These are phyloP conservation scores for Loriculus beryllinus DNA, from an alignment of 2,797 vertebrate species.

Conservation along the genomic window DNA sequence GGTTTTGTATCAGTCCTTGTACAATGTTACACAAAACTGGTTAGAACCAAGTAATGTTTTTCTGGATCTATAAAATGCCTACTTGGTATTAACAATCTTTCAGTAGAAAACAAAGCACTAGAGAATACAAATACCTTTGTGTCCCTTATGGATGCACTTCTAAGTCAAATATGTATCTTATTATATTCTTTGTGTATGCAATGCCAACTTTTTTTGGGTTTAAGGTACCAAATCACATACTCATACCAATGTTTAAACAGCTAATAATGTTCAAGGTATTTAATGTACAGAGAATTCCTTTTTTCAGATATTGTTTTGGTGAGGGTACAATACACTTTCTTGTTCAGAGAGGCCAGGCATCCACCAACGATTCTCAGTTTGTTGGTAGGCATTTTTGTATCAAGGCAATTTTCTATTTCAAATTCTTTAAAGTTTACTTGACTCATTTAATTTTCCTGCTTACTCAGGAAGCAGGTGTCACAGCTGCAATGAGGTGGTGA, in stretches of 20 bases:
- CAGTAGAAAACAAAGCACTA: neutral
- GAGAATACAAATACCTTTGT: neutral
- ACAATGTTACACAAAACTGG: neutral
- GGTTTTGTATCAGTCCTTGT: neutral
- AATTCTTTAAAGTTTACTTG: neutral
- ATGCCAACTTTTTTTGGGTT: neutral
- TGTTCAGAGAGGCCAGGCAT: neutral
- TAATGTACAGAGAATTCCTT: neutral
- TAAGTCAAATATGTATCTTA: neutral
- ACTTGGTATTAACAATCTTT: neutral
- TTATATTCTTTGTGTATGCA: neutral
- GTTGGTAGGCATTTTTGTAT: neutral
- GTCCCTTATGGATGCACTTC: neutral
- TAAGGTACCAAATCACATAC: neutral
- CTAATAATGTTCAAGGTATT: neutral
- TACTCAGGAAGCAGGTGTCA: neutral
- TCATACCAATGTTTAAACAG: neutral
- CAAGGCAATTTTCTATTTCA: neutral
- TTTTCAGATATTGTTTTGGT: neutral
- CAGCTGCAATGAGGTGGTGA: neutral
- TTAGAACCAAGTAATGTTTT: accelerated
- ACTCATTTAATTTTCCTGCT: neutral
- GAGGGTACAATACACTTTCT: neutral
- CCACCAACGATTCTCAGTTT: neutral
- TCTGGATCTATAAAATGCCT: neutral